These are phyloP conservation scores for Drosophila lacteicornis DNA, from an alignment of 1,140 invertebrate species.

Conservation along the genomic window DNA sequence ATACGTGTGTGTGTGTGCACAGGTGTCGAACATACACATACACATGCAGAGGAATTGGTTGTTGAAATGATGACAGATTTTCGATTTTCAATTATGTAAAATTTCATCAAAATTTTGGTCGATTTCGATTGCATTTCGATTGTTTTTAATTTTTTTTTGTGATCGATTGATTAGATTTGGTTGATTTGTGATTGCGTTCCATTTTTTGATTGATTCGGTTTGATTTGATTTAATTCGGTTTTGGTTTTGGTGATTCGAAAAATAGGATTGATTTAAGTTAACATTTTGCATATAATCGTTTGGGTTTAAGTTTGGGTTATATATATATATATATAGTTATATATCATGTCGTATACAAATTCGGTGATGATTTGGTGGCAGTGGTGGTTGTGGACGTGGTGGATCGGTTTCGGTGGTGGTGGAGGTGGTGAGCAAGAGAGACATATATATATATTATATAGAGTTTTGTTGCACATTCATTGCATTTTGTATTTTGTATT, in stretches of 20 bases:
- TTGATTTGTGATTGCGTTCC: conserved; percentile 22
- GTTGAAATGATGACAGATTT: conserved; percentile 26
- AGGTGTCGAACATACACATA: conserved; percentile 56
- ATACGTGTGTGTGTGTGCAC: conserved; percentile 40
- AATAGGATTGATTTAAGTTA: conserved; percentile 21
- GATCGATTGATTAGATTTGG: conserved; percentile 8
- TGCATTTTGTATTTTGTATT: conserved; percentile 49
- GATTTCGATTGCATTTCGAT: conserved; percentile 27
- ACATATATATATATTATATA: conserved; percentile 32
- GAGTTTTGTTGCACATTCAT: conserved; percentile 56
- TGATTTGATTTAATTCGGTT: conserved; percentile 23
- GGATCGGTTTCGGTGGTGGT: conserved; percentile 30
- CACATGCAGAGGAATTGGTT: conserved; percentile 34
- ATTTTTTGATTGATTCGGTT: conserved; percentile 20
- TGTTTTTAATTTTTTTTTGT: conserved; percentile 24
- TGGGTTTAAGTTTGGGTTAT: conserved; percentile 22
- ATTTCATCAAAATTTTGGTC: conserved; percentile 36
- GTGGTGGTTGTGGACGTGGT: conserved; percentile 18
- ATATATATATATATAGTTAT: conserved; percentile 30
- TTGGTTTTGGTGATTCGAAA: conserved; percentile 32
- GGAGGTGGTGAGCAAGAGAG: conserved; percentile 36
- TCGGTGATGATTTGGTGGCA: conserved; percentile 37
- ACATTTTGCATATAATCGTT: conserved; percentile 37
- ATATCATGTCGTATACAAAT: conserved; percentile 36
- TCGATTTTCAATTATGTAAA: conserved; percentile 15